Percentiles rank a stretch among this genome's conserved stretches.
phyloP scores from a whole-genome alignment of 2,888 invertebrate genomes.

The Muscina levida region DNA sequence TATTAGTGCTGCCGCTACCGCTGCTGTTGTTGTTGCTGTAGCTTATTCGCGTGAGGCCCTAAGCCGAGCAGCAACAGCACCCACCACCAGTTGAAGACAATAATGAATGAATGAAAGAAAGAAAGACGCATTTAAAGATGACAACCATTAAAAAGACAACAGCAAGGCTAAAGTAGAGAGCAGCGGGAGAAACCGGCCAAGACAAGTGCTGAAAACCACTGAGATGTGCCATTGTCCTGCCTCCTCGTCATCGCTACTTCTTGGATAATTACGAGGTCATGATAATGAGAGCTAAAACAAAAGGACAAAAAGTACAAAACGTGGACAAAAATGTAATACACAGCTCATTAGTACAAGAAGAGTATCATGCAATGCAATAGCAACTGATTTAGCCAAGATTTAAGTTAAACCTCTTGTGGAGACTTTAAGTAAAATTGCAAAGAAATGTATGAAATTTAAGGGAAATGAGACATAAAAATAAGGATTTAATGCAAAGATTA shows the following conservation, averaged over 20 bases:
- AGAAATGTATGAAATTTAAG: no score
- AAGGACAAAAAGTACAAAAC: neutral
- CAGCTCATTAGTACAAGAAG: conserved; percentile 55
- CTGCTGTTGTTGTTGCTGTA: conserved; percentile 17
- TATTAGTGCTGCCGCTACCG: conserved; percentile 7
- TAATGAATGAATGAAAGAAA: conserved; percentile 52
- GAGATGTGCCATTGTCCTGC: neutral
- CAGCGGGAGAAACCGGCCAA: conserved; percentile 7
- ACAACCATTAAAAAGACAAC: conserved; percentile 48
- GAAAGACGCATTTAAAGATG: conserved; percentile 44
- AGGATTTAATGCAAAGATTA: no score
- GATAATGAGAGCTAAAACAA: conserved; percentile 29
- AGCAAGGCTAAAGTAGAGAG: conserved; percentile 17
- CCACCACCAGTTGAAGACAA: conserved; percentile 13
- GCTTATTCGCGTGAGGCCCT: conserved; percentile 11
- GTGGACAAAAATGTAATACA: conserved; percentile 30
- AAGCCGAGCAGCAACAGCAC: conserved; percentile 6
- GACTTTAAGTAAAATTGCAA: no score
- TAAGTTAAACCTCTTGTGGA: conserved; percentile 1
- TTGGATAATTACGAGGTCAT: conserved; percentile 34
- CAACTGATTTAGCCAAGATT: conserved; percentile 34
- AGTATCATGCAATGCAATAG: neutral
- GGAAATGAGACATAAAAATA: no score
- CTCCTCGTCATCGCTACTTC: no score
- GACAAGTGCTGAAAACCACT: conserved; percentile 12